Percentiles rank a stretch among this genome's conserved stretches.
Evolutionary conservation across 2,113 vertebrate genomes (phyloP).

Genomic region (Brachirus orientalis): DNA sequence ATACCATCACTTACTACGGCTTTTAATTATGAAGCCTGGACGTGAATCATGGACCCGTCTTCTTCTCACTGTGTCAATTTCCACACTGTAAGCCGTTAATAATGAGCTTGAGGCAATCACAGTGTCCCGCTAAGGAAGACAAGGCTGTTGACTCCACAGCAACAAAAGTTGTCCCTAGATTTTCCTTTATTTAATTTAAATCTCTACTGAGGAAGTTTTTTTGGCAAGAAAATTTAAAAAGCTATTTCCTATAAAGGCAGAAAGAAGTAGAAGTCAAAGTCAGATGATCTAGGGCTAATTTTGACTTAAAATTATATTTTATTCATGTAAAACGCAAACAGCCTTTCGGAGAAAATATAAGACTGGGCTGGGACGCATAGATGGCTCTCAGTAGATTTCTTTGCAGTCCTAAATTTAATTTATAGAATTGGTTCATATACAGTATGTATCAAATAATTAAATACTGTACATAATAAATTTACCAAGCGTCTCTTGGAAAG

Average conservation of each 20-base stretch:
- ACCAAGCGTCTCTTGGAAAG: too few relatives aligned
- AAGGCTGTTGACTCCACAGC: neutral
- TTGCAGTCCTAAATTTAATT: too few relatives aligned
- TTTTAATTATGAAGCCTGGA: slow-evolving; percentile 16
- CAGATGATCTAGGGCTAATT: neutral
- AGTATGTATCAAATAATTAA: too few relatives aligned
- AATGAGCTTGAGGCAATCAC: slow-evolving; percentile 35
- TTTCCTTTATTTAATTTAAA: neutral
- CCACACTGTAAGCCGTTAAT: slow-evolving; percentile 40
- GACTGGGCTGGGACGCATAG: too few relatives aligned
- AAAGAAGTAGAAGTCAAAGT: neutral
- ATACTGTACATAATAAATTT: too few relatives aligned
- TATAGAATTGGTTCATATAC: too few relatives aligned
- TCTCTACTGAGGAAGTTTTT: neutral
- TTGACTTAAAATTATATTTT: neutral
- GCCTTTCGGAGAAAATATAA: neutral
- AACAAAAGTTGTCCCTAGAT: neutral
- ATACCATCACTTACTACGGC: neutral
- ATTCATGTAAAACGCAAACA: neutral
- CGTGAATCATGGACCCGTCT: slow-evolving; percentile 7
- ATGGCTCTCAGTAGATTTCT: too few relatives aligned
- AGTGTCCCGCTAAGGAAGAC: too few relatives aligned
- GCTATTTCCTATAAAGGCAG: neutral
- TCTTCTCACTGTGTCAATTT: slow-evolving; percentile 53
- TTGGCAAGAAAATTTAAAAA: neutral